Conservation (phyloP, 2,113 vertebrate species). For the Serinus canaria region DNA sequence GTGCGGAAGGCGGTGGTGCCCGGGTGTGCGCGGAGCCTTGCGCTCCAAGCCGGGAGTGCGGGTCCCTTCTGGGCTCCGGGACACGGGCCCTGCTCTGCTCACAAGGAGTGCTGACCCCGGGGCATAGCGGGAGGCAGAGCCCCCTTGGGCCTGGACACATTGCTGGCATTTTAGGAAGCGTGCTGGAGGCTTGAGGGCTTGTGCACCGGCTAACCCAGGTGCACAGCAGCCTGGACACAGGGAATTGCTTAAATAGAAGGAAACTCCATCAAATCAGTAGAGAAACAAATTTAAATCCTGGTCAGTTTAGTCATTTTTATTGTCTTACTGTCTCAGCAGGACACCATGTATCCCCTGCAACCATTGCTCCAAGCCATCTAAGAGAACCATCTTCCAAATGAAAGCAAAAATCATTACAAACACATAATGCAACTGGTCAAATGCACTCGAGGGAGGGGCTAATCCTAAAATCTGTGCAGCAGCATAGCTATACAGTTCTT, state of each 20-base stretch:
- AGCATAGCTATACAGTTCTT: background rate
- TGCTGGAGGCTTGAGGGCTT: background rate
- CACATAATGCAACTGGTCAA: background rate
- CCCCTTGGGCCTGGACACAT: background rate
- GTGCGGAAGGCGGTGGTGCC: background rate
- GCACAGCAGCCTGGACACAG: background rate
- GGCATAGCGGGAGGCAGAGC: accelerated
- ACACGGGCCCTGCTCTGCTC: background rate
- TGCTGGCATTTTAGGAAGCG: background rate
- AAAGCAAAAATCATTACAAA: background rate
- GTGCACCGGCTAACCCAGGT: background rate
- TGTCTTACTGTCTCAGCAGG: background rate
- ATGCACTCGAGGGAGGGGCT: background rate
- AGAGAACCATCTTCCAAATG: background rate
- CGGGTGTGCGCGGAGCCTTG: accelerated
- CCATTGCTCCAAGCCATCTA: background rate
- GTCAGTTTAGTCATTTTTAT: background rate
- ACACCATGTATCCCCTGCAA: background rate
- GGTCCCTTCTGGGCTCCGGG: background rate
- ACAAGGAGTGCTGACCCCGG: background rate
- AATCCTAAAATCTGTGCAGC: background rate
- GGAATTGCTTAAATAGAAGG: background rate
- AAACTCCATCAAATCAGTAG: background rate
- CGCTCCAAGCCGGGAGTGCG: accelerated
- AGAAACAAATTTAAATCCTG: background rate